Evolutionary conservation across 2,797 vertebrate genomes (phyloP).

Genomic region (Yasuhikotakia modesta): DNA sequence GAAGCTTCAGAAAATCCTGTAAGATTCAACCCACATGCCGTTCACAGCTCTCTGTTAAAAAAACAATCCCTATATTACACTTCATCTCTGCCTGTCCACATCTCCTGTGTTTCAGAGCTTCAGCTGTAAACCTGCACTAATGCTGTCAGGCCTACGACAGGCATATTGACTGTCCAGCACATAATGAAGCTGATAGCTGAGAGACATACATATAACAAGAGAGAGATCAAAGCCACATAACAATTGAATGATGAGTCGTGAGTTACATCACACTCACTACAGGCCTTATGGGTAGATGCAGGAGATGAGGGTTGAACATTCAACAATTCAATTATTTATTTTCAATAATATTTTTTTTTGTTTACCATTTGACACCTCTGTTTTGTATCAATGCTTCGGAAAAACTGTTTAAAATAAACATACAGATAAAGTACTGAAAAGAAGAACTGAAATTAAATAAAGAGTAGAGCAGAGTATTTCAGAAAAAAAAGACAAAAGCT

Average conservation of each 20-base stretch:
- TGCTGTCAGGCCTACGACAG: not conserved
- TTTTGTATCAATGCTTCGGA: not conserved
- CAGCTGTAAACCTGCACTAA: not conserved
- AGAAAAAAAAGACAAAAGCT: no score
- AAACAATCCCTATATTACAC: not conserved
- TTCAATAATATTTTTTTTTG: not conserved
- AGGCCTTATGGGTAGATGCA: not conserved
- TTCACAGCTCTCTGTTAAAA: not conserved
- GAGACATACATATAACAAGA: constrained; percentile 47
- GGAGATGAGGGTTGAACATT: not conserved
- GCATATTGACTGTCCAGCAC: constrained; percentile 15
- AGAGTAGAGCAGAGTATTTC: no score
- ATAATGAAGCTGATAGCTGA: constrained; percentile 26
- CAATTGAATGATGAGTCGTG: constrained; percentile 3
- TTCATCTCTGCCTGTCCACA: not conserved
- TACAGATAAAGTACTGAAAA: no score
- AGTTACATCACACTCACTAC: not conserved
- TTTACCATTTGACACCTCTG: not conserved
- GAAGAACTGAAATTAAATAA: no score
- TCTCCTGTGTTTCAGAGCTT: not conserved
- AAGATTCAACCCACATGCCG: constrained; percentile 9
- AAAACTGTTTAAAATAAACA: not conserved
- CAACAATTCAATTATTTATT: not conserved
- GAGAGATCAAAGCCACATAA: constrained; percentile 44
- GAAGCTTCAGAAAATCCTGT: constrained; percentile 30